Evolutionary conservation across 2,888 invertebrate species (phyloP).

Genomic region (Apoderus coryli): DNA sequence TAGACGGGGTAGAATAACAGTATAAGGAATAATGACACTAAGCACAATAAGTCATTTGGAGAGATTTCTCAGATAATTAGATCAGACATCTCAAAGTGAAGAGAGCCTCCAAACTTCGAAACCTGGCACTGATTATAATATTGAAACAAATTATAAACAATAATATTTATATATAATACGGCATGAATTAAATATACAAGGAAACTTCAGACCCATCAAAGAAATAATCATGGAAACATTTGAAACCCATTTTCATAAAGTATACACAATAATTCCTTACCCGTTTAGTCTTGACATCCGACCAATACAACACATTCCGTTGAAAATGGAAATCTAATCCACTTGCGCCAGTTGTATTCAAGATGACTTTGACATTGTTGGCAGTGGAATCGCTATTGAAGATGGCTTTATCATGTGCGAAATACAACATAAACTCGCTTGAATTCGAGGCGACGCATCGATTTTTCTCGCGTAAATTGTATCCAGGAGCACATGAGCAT

Average conservation of each 20-base stretch:
- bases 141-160: too few relatives aligned
- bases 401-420: constrained; percentile 57
- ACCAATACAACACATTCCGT: constrained; percentile 72
- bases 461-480: constrained; percentile 18
- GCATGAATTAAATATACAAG: background rate
- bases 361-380: constrained; percentile 44
- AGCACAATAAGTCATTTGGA: too few relatives aligned
- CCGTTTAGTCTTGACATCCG: constrained; percentile 75
- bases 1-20: too few relatives aligned
- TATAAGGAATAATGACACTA: too few relatives aligned
- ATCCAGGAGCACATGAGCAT: constrained; percentile 66
- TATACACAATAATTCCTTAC: constrained; percentile 36
- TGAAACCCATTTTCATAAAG: too few relatives aligned
- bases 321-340: constrained; percentile 75
- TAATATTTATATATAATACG: constrained; percentile 2
- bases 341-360: constrained; percentile 72
- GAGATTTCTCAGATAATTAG: too few relatives aligned
- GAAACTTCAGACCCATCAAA: too few relatives aligned
- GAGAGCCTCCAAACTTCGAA: too few relatives aligned
- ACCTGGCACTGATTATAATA: too few relatives aligned
- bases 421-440: constrained; percentile 44
- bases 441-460: constrained; percentile 48
- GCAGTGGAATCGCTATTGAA: constrained; percentile 57
- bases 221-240: too few relatives aligned
- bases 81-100: too few relatives aligned